Evolutionary conservation across 92 coral and sea anemone genomes (phyloP).

Genomic region (Zoanthus sociatus): DNA sequence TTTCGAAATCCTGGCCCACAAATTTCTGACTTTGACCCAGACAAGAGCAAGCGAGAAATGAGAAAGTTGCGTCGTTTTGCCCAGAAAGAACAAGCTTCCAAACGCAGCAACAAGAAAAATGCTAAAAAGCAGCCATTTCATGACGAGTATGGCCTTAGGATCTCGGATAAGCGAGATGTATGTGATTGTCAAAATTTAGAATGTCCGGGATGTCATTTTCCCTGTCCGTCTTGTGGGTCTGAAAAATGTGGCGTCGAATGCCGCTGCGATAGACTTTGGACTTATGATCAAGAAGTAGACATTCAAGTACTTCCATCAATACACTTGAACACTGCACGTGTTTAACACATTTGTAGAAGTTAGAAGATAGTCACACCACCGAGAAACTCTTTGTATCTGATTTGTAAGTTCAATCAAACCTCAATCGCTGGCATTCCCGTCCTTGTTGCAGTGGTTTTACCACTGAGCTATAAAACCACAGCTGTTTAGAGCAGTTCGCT

Average conservation of each 20-base stretch:
- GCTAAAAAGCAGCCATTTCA: constrained; percentile 67
- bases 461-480: no score
- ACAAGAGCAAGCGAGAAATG: constrained; percentile 92
- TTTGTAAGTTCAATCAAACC: no score
- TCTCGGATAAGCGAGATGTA: constrained; percentile 84
- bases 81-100: constrained; percentile 42
- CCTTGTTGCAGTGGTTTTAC: no score
- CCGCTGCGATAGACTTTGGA: constrained; percentile 92
- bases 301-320: constrained; percentile 79
- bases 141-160: constrained; percentile 84
- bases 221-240: constrained; percentile 95
- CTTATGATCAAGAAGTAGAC: constrained; percentile 81
- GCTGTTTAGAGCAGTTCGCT: no score
- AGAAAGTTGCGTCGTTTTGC: constrained; percentile 81
- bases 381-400: no score
- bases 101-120: constrained; percentile 57
- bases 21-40: constrained; percentile 88
- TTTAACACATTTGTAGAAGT: neutral
- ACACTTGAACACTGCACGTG: neutral
- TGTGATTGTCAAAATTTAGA: constrained; percentile 95
- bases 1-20: constrained; percentile 95
- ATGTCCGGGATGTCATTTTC: constrained; percentile 97
- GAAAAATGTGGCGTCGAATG: constrained; percentile 99
- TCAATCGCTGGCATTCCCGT: no score
- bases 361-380: neutral